Evolutionary conservation across 2,797 vertebrate genomes (phyloP).

Genomic region (Myotis myotis): DNA sequence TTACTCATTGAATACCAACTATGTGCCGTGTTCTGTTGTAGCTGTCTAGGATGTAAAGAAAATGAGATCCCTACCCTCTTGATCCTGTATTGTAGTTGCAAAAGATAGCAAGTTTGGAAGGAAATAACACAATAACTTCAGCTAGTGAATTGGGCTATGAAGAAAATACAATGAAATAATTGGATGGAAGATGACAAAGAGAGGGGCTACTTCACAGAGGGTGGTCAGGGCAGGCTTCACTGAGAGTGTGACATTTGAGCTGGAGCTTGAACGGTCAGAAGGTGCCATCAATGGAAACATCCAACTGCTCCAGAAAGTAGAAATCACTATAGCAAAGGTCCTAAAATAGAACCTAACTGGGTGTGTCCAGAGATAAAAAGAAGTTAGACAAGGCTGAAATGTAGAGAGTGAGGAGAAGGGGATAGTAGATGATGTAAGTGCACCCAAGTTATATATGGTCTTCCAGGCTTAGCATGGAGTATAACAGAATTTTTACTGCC

Average conservation of each 20-base stretch:
- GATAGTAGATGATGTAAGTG: accelerated
- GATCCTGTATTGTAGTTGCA: background rate
- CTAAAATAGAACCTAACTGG: background rate
- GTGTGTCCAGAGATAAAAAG: background rate
- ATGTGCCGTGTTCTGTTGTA: background rate
- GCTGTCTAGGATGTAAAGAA: background rate
- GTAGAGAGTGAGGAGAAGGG: background rate
- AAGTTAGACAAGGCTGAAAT: background rate
- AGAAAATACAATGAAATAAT: background rate
- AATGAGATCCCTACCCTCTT: background rate
- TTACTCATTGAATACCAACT: background rate
- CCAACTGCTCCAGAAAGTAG: background rate
- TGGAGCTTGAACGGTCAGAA: background rate
- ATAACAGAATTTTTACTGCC: background rate
- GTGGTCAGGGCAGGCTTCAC: background rate
- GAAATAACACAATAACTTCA: background rate
- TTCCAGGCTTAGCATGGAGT: background rate
- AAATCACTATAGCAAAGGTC: background rate
- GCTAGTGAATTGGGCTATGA: background rate
- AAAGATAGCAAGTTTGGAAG: background rate
- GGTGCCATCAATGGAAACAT: background rate
- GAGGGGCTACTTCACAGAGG: background rate
- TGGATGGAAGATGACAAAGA: background rate
- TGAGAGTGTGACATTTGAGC: background rate
- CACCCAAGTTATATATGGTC: background rate